Conservation (phyloP, 1,140 invertebrate species). For the Brachionus angularis region DNA sequence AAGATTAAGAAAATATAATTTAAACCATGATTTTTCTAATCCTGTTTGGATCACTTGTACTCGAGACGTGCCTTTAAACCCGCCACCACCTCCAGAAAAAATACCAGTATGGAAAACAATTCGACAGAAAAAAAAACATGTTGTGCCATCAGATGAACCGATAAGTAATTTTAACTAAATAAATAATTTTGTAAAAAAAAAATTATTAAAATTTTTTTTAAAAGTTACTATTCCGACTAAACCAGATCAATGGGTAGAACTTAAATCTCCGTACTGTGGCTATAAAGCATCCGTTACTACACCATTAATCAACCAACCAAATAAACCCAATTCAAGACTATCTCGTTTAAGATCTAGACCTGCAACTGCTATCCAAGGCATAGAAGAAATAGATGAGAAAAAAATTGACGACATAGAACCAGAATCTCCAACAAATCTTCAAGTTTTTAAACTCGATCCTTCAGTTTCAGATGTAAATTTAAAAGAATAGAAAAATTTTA, state of each 20-base stretch:
- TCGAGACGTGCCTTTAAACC: constrained; percentile 53
- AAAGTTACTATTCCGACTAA: constrained; percentile 44
- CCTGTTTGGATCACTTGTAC: constrained; percentile 56
- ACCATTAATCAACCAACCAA: constrained; percentile 46
- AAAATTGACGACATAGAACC: constrained; percentile 46
- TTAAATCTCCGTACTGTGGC: constrained; percentile 55
- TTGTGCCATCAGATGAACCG: constrained; percentile 54
- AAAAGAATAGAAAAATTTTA: background rate
- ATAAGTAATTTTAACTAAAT: constrained; percentile 47
- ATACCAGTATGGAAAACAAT: constrained; percentile 58
- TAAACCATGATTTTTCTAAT: constrained; percentile 55
- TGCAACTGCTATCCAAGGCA: constrained; percentile 45
- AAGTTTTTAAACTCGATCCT: background rate
- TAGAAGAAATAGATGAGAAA: constrained; percentile 56
- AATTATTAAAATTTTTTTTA: background rate
- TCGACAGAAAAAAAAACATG: constrained; percentile 54
- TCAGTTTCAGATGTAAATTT: constrained; percentile 13
- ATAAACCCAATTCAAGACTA: constrained; percentile 29
- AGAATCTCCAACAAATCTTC: constrained; percentile 4
- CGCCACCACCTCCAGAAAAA: constrained; percentile 52
- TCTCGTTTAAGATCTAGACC: constrained; percentile 48
- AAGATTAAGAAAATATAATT: constrained; percentile 52
- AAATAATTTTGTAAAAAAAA: too few relatives aligned
- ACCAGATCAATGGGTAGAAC: constrained; percentile 55
- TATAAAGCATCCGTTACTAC: constrained; percentile 55